Evolutionary conservation across 2,888 invertebrate genomes (phyloP).

Genomic region (Epinotia bilunana): DNA sequence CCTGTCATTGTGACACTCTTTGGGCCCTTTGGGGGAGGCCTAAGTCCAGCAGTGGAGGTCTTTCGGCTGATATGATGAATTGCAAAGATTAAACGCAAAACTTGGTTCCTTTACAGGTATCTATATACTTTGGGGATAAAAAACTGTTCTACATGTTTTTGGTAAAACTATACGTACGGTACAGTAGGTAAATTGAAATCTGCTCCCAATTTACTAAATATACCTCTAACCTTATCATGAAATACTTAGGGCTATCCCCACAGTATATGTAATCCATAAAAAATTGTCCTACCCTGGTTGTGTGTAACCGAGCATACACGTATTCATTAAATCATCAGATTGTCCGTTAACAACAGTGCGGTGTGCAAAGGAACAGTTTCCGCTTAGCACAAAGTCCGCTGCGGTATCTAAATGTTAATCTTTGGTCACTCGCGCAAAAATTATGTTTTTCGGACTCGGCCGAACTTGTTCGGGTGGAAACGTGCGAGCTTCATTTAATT

Average conservation of each 20-base stretch:
- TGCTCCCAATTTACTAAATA: neutral
- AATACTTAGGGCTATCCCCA: neutral
- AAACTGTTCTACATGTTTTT: no score
- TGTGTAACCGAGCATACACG: slow-evolving; percentile 34
- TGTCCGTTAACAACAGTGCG: slow-evolving; percentile 41
- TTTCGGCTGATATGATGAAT: no score
- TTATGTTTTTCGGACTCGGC: slow-evolving; percentile 81
- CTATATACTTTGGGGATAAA: no score
- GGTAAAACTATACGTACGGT: no score
- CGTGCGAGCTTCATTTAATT: slow-evolving; percentile 71
- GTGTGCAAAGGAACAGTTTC: slow-evolving; percentile 68
- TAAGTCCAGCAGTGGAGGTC: no score
- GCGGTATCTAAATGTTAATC: slow-evolving; percentile 83
- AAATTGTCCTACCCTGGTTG: slow-evolving; percentile 21
- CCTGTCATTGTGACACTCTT: no score
- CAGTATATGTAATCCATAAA: slow-evolving; percentile 11
- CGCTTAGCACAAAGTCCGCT: slow-evolving; percentile 69
- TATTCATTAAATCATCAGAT: slow-evolving; percentile 44
- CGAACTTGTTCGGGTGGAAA: slow-evolving; percentile 73
- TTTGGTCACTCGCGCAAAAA: slow-evolving; percentile 83
- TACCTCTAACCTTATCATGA: no score
- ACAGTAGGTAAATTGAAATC: neutral
- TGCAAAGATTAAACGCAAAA: no score
- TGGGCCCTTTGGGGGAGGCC: no score
- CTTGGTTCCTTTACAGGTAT: no score